Percentiles rank a stretch among this genome's conserved stretches.
Evolutionary conservation across 35 echinoderm and acorn worm species (phyloP).

Genomic region (Chiridota heheva): DNA sequence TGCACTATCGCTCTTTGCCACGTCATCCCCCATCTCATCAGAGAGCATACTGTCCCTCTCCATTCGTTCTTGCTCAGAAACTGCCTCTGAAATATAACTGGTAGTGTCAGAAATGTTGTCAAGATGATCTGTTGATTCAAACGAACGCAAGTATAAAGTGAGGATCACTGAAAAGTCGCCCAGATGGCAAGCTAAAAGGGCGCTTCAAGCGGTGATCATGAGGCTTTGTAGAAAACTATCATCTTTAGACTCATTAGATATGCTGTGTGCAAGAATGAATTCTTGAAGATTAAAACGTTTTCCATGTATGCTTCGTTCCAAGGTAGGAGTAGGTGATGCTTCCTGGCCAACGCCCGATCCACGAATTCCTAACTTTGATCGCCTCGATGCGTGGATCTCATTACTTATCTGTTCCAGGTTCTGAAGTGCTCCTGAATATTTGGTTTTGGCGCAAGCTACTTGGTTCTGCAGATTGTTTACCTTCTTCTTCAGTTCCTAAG

Average conservation of each 20-base stretch:
- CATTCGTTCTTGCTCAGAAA: slow-evolving; percentile 30
- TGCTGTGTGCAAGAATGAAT: no score
- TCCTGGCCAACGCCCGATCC: slow-evolving; percentile 65
- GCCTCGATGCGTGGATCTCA: slow-evolving; percentile 73
- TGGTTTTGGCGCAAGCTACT: slow-evolving; percentile 61
- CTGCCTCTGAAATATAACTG: slow-evolving; percentile 45
- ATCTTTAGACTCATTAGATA: no score
- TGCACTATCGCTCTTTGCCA: no score
- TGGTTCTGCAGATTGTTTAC: slow-evolving; percentile 55
- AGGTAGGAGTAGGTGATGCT: neutral
- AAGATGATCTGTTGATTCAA: slow-evolving; percentile 65
- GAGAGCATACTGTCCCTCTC: slow-evolving; percentile 22
- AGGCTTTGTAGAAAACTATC: no score
- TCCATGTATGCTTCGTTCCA: no score
- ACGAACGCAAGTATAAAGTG: slow-evolving; percentile 37
- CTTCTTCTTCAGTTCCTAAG: slow-evolving; percentile 66
- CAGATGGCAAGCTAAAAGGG: no score
- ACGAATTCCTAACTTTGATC: slow-evolving; percentile 46
- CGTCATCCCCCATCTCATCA: neutral
- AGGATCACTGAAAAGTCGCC: no score
- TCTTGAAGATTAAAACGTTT: no score
- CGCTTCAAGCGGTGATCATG: no score
- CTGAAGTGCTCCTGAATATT: slow-evolving; percentile 70
- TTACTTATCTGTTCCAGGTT: slow-evolving; percentile 92
- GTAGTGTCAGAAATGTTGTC: slow-evolving; percentile 77